Evolutionary conservation across 2,797 vertebrate species (phyloP), one percentile per base, ranked within the genome.

Genomic region (Pyrocephalus nanus): DNA sequence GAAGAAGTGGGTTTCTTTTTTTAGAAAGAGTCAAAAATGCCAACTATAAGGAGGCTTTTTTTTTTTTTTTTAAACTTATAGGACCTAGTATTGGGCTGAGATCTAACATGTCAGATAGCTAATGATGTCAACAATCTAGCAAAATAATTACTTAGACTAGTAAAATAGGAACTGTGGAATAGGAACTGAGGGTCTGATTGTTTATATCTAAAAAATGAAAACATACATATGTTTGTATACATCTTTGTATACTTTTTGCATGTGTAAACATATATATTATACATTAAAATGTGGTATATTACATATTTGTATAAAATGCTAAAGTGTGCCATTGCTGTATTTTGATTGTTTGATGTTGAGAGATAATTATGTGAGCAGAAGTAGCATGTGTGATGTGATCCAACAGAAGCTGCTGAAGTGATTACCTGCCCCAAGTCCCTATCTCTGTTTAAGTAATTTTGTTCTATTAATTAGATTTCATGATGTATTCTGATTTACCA

Each of bases 181-280:
- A 40, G 40, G 14, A 40, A 40, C 40, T 40, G 40, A 40, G 21
- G n/a, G 32, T 54, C 8, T 73, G 30, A 13, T 36, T 54, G 50
- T 74, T 22, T 42, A 4, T 7, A 8, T 34, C 17, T 73, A 26
- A 38, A 23, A 81, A 64, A 78, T 26, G 43, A 80, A 82, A 58
- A 2, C 0, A 2, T 32, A 6, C 0, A 1, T 26, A 48, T 6
- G 3, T 42, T 74, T 80, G 64, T 51, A 48, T 45, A 18, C 8
- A 6, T 29, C 3, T 23, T 3, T 50, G 6, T 69, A 13, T 32
- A 15, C 70, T 47, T 42, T 27, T 36, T 60, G 30, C 4, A 14
- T 58, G 19, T 40, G 21, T 45, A 73, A 73, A 40, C 60, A 4
- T 57, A 3, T 51, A 9, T 9, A 8, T 40, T 51, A 27, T 47